phyloP scores from a whole-genome alignment of 2,888 invertebrate species.

The Ophion ellenae region DNA sequence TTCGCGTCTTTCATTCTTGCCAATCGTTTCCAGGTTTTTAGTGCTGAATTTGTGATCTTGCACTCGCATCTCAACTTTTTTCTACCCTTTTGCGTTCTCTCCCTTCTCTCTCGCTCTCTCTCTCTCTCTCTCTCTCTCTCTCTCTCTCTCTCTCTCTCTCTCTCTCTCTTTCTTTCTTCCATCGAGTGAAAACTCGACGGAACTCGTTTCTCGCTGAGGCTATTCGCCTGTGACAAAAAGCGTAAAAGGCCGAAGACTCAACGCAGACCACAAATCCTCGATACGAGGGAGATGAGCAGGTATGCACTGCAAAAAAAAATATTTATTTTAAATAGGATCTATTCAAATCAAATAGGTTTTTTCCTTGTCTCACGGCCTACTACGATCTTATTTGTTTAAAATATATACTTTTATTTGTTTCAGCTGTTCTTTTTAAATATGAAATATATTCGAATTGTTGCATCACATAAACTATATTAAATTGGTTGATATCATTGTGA shows the following conservation, averaged over 20 bases:
- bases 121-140: neutral
- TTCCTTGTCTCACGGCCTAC: too few relatives aligned
- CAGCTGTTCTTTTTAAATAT: too few relatives aligned
- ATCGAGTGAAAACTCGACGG: slow-evolving; percentile 34
- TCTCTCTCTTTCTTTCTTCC: neutral
- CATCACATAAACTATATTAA: too few relatives aligned
- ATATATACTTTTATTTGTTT: too few relatives aligned
- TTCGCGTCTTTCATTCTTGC: slow-evolving; percentile 19
- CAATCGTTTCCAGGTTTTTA: slow-evolving; percentile 36
- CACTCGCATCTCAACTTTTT: slow-evolving; percentile 35
- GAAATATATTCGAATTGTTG: too few relatives aligned
- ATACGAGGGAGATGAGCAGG: neutral
- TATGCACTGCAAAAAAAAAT: too few relatives aligned
- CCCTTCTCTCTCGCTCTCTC: neutral
- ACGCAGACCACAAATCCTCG: slow-evolving; percentile 18
- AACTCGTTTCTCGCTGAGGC: slow-evolving; percentile 53
- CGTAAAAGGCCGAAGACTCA: slow-evolving; percentile 27
- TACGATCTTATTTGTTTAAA: too few relatives aligned
- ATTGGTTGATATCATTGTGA: too few relatives aligned
- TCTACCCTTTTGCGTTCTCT: slow-evolving; percentile 6
- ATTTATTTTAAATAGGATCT: too few relatives aligned
- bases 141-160: neutral
- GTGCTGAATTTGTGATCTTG: slow-evolving; percentile 51
- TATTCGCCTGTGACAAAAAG: slow-evolving; percentile 24
- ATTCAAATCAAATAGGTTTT: too few relatives aligned